Evolutionary conservation across 1,140 invertebrate genomes (phyloP), one percentile per base, ranked within the genome.

Genomic region (Zaprionus capensis): DNA sequence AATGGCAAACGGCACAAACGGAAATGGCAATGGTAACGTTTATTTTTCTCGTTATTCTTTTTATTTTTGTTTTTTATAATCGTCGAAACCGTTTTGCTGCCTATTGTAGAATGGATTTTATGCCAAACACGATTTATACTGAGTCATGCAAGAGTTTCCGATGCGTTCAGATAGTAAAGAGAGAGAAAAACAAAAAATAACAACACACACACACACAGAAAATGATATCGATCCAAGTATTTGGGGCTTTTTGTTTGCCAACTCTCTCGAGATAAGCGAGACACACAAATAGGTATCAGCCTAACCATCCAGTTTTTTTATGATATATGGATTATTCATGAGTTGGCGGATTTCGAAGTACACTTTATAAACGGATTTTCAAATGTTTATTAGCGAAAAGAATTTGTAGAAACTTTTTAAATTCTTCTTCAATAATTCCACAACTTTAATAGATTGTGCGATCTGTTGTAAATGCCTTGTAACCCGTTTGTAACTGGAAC

Each of bases 171-270:
- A 66, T 66, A 66, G 53, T 51, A 20, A 66, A 41, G 5, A 51
- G n/a, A 14, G 41, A 17, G 15, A n/a, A 46, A 28, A 1, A 38
- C 14, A 11, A 34, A 58, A 4, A 58, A 58, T 1, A 20, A 17
- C 2, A 38, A 17, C 5, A 46, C 2, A 20, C 3, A 20, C 17
- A 24, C 22, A 24, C 22, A 51, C 53, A 28, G 15, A 14, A 31
- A 38, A 14, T 56, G 38, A 74, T 74, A 74, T 74, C 71, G 71
- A 74, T 70, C 71, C 49, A 63, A 56, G 38, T 28, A 69, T 63
- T 55, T 65, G 71, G 57, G 20, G 14, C 34, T 53, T 67, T 73
- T 59, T 72, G 24, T 66, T 72, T 46, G n/a, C 36, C 34, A 46
- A 41, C 38, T 15, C 64, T 46, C 53, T 57, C 56, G 31, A 46